Conservation (phyloP, 2,888 invertebrate species). For the Amblyjoppa fuscipennis region DNA sequence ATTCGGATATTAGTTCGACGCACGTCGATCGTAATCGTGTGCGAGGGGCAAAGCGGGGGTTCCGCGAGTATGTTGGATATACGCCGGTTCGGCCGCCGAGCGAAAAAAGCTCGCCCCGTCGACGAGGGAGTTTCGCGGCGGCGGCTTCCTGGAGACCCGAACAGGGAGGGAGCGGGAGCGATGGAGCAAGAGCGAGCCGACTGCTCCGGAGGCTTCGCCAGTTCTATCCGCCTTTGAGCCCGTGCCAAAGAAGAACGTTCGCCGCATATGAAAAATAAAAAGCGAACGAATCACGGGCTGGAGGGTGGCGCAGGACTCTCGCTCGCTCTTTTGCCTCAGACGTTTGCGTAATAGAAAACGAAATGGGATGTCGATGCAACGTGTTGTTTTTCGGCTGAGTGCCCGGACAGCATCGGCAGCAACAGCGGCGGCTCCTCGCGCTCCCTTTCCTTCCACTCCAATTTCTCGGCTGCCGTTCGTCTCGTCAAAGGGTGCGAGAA, state of each 20-base stretch:
- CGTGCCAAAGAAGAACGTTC: slow-evolving; percentile 73
- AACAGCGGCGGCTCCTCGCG: slow-evolving; percentile 18
- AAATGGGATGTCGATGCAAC: slow-evolving; percentile 79
- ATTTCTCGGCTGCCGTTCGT: slow-evolving; percentile 50
- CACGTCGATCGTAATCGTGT: slow-evolving; percentile 80
- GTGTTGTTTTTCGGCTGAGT: slow-evolving; percentile 69
- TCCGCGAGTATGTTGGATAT: slow-evolving; percentile 1
- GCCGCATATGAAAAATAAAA: slow-evolving; percentile 72
- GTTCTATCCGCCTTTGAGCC: slow-evolving; percentile 71
- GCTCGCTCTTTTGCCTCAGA: slow-evolving; percentile 75
- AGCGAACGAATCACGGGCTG: slow-evolving; percentile 70
- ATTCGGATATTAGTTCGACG: slow-evolving; percentile 82
- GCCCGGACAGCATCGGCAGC: slow-evolving; percentile 47
- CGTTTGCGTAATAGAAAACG: slow-evolving; percentile 82
- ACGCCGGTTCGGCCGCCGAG: slow-evolving; percentile 29
- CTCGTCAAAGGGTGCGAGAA: slow-evolving; percentile 57
- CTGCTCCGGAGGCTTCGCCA: slow-evolving; percentile 40
- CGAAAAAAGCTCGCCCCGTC: slow-evolving; percentile 43
- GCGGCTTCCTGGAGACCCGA: slow-evolving; percentile 30
- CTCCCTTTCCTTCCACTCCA: slow-evolving; percentile 59
- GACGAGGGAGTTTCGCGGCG: background rate
- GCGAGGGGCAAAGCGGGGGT: slow-evolving; percentile 66
- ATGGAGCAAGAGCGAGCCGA: slow-evolving; percentile 43
- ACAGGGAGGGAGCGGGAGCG: slow-evolving; percentile 18
- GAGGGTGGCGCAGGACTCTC: slow-evolving; percentile 14